Evolutionary conservation across 2,113 vertebrate species (phyloP).

Genomic region (Myxocyprinus asiaticus): DNA sequence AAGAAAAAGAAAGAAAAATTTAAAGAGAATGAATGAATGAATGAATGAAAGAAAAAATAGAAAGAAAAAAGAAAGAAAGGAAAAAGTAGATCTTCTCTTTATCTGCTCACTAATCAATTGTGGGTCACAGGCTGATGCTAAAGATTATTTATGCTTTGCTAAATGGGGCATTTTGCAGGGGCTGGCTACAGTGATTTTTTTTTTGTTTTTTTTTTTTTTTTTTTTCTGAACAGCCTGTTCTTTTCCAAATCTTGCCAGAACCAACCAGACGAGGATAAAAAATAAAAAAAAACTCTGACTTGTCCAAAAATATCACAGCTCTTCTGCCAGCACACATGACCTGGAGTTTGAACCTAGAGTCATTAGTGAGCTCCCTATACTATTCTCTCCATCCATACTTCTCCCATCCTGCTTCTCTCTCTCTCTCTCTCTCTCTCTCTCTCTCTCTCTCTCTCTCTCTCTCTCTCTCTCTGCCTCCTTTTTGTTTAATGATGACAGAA

Average conservation of each 20-base stretch:
- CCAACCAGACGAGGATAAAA: constrained; percentile 61
- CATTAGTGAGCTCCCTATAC: not conserved
- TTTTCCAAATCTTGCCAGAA: constrained; percentile 73
- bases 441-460: constrained; percentile 57
- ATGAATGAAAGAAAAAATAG: constrained; percentile 26
- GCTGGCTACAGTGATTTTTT: constrained; percentile 65
- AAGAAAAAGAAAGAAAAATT: too few relatives aligned
- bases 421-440: constrained; percentile 57
- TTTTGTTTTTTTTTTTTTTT: constrained; percentile 63
- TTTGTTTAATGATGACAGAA: constrained; percentile 32
- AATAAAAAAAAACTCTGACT: constrained; percentile 47
- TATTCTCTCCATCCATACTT: not conserved
- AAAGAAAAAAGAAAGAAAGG: constrained; percentile 41
- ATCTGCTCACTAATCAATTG: constrained; percentile 62
- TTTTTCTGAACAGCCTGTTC: constrained; percentile 76
- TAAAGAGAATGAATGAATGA: not conserved
- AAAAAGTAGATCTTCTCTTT: not conserved
- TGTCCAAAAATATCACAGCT: constrained; percentile 33
- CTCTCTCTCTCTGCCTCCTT: constrained; percentile 22
- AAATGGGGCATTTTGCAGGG: constrained; percentile 72
- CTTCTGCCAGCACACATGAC: constrained; percentile 13
- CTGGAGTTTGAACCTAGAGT: not conserved
- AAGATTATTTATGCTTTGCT: constrained; percentile 71
- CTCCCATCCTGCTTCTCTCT: constrained; percentile 50
- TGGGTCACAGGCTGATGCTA: constrained; percentile 63